Evolutionary conservation across 2,888 invertebrate genomes (phyloP), one percentile per base, ranked within the genome.

Genomic region (Rhagonycha fulva): DNA sequence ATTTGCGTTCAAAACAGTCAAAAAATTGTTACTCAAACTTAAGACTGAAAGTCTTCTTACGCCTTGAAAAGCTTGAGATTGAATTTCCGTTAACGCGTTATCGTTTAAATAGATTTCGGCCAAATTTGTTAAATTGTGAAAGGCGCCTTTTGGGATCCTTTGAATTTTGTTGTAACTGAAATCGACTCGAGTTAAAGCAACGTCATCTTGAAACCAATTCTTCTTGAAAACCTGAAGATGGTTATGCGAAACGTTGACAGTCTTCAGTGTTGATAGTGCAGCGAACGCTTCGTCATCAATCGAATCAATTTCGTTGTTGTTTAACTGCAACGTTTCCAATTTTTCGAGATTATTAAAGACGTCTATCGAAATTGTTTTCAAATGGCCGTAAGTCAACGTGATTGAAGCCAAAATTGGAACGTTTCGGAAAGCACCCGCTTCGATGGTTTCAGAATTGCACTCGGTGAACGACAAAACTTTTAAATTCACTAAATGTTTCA

Each of bases 351-450:
- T 47, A 11, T 14, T 26, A 66, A 72, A 72, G 9, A 68, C 72
- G 30, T 24, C 23, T 12, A 60, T 72, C 28, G 66, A 60, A 14
- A 72, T 61, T 11, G 24, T 24, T 26, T 67, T 23, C 3, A 72
- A 24, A 23, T 26, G 60, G 0, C 26, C 26, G 10, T 68, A 26
- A 1, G 28, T n/a, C 14, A 72, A 9, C 10, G 23, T 19, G 5
- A 72, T 62, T n/a, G 9, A 11, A 32, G 28, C 10, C 14, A 72
- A 68, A 2, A 11, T 0, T 4, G 72, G 68, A 11, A 72, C 67
- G 14, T 72, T 61, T 11, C 72, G 67, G 47, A 72, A 72, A 26
- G 68, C 68, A 9, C 61, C 47, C 10, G 67, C 23, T 68, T 60
- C 24, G 5, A 72, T 14, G 14, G 67, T 60, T 61, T 67, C 61